Evolutionary conservation across 2,888 invertebrate genomes (phyloP).

Genomic region (Microctonus aethiopoides): DNA sequence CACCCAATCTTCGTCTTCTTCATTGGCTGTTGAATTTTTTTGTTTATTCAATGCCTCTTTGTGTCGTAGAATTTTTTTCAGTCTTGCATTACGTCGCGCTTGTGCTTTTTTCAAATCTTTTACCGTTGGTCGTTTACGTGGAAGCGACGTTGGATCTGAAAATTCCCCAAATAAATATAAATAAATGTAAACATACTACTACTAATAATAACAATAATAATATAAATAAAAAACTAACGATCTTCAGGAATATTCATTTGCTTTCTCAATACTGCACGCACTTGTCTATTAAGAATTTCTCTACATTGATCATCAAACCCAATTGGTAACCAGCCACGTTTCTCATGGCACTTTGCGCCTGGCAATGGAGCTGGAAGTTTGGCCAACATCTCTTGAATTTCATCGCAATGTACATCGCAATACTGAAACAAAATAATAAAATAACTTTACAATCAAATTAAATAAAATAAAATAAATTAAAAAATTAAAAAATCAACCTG

Average conservation of each 20-base stretch:
- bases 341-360: conserved; percentile 75
- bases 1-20: conserved; percentile 26
- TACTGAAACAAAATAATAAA: conserved; percentile 69
- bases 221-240: conserved; percentile 46
- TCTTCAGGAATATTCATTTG: conserved; percentile 63
- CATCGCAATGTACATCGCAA: conserved; percentile 82
- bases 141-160: conserved; percentile 59
- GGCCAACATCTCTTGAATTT: conserved; percentile 81
- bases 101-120: conserved; percentile 16
- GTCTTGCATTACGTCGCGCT: conserved; percentile 26
- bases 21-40: not conserved
- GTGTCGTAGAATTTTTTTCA: not conserved
- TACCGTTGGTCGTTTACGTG: conserved; percentile 47
- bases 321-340: conserved; percentile 82
- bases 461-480: not conserved
- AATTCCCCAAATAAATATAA: not conserved
- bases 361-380: conserved; percentile 73
- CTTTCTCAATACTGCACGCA: conserved; percentile 69
- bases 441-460: not conserved
- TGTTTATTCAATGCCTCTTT: not conserved
- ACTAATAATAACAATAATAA: no score
- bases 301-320: conserved; percentile 78
- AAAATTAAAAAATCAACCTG: conserved; percentile 71
- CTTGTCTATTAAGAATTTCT: conserved; percentile 77
- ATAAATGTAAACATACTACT: not conserved